A percentile compares a stretch with the other conserved stretches of the same genome.
Evolutionary conservation across 2,797 vertebrate species (phyloP).

Genomic region (Hippoglossus hippoglossus): DNA sequence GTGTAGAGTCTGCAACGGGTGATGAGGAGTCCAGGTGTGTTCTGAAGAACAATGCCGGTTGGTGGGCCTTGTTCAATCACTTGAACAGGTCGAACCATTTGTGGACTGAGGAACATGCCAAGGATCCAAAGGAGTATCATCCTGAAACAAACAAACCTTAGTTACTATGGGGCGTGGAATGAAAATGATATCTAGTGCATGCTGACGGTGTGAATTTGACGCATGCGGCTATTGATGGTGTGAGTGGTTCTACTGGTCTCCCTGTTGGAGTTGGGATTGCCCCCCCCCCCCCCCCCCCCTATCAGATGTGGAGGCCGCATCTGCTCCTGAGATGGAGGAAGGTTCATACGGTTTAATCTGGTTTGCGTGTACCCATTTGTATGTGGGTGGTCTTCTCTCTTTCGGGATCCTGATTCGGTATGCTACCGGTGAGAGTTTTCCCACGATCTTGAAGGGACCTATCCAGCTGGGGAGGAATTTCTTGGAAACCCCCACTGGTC

Average conservation of each 20-base stretch:
- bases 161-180: background rate
- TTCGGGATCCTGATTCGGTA: too few species aligned
- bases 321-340: too few species aligned
- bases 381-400: too few species aligned
- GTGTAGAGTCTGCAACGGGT: background rate
- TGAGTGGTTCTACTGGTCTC: too few species aligned
- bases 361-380: too few species aligned
- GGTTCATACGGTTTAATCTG: too few species aligned
- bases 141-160: background rate
- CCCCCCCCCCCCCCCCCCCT: too few species aligned
- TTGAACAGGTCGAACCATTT: background rate
- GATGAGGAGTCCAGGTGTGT: background rate
- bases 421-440: too few species aligned
- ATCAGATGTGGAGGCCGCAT: background rate
- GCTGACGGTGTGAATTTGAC: background rate
- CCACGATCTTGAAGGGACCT: too few species aligned
- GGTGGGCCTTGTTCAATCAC: background rate
- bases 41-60: background rate
- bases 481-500: background rate
- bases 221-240: background rate
- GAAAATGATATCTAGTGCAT: background rate
- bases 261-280: too few species aligned
- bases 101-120: background rate
- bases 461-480: too few species aligned
- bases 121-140: background rate